Conservation (phyloP, 2,113 vertebrate species). For the Bubalus kerabau region DNA sequence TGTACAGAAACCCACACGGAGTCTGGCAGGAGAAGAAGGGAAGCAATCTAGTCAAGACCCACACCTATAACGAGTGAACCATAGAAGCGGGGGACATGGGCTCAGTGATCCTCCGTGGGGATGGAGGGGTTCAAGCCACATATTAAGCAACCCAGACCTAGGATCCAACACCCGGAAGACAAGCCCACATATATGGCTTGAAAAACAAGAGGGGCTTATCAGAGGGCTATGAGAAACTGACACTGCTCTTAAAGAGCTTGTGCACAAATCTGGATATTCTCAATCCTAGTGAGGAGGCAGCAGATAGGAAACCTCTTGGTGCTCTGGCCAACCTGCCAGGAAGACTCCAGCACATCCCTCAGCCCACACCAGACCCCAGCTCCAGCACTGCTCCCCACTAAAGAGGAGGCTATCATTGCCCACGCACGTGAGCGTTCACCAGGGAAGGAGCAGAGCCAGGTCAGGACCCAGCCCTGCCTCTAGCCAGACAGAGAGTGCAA, state of each 20-base stretch:
- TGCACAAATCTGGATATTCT: neutral
- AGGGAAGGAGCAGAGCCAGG: neutral
- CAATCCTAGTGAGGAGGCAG: neutral
- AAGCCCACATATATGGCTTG: neutral
- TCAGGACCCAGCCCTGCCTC: neutral
- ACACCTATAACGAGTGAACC: fast-evolving
- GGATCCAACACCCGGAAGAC: neutral
- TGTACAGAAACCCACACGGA: neutral
- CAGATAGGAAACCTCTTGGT: neutral
- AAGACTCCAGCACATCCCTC: neutral
- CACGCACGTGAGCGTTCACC: fast-evolving
- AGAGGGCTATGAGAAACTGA: neutral
- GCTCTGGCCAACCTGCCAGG: neutral
- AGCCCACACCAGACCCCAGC: neutral
- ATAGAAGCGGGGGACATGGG: fast-evolving
- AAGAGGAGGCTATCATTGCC: neutral
- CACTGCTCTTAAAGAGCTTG: neutral
- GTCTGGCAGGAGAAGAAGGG: neutral
- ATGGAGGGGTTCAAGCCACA: neutral
- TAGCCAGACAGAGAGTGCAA: neutral
- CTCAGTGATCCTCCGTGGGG: neutral
- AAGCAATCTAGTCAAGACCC: neutral
- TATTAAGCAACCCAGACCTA: neutral
- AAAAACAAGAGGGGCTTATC: neutral
- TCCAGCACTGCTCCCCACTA: neutral